Base-by-base conservation (phyloP, 2,113 vertebrate genomes). In the Gobio gobio region DNA sequence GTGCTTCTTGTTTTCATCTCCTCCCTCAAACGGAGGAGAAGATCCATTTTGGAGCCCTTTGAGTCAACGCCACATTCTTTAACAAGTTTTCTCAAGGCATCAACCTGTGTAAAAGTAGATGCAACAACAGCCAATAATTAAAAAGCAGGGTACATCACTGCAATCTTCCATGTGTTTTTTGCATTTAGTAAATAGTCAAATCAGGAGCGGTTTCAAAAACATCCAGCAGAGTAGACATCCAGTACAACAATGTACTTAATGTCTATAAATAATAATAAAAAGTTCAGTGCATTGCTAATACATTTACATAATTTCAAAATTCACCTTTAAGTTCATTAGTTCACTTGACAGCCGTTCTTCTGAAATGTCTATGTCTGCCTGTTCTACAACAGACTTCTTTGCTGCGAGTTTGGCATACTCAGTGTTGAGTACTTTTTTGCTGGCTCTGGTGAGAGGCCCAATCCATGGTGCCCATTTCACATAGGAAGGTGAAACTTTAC, bases 311-410 rank as follows among this genome's bases (percentile, higher is more conserved):
- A 36, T 36, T 36, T 36, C 36, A 36, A 36, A 36, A 36, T 36
- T 36, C 36, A 36, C 36, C 36, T 43, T 70, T 10, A 70, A 40
- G 18, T 70, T 22, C 33, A 70, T 73, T 20, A 73, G 68, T 73
- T 73, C 68, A 24, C 36, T 45, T 73, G 68, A 73, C 40, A 45
- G 68, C 40, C 20, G 20, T 45, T 45, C 68, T n/a, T 73, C 68
- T 73, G 68, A 12, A 2, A 72, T 72, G 10, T 72, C 68, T 5
- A n/a, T 43, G 9, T 72, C 36, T n/a, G 1, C 36, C 14, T 72
- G 13, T 72, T 72, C 68, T 72, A 36, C 16, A 43, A 43, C 36
- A 45, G 68, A 72, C 68, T 43, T 70, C 1, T 70, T 72, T 43
- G 18, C 40, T 2, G 18, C n/a, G 24, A 72, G 36, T 72, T 72